Evolutionary conservation across 2,797 vertebrate species (phyloP).

Genomic region (Notamacropus eugenii): DNA sequence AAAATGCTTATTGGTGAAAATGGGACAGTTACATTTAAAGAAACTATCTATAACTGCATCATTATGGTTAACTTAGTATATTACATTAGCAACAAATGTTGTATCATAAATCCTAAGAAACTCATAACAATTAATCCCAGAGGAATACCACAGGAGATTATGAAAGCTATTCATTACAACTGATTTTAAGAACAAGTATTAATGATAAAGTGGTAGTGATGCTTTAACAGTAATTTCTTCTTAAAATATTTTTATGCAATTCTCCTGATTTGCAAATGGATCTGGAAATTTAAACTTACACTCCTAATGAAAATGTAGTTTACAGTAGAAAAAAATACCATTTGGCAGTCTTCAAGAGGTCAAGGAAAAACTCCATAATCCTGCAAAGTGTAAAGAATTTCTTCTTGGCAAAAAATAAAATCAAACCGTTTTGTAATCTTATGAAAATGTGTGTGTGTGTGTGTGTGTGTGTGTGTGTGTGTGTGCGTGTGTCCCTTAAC

Average conservation of each 20-base stretch:
- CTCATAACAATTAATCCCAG: neutral
- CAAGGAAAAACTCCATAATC: conserved; percentile 54
- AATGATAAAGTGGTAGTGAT: neutral
- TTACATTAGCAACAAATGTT: neutral
- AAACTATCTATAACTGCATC: neutral
- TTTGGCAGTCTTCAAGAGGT: conserved; percentile 41
- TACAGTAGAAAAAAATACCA: conserved; percentile 11
- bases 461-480: no score
- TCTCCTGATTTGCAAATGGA: conserved; percentile 61
- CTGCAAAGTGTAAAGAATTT: conserved; percentile 9
- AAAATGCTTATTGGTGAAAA: conserved; percentile 10
- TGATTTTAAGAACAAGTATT: neutral
- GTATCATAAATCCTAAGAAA: conserved; percentile 7
- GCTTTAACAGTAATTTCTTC: conserved; percentile 30
- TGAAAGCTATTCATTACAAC: neutral
- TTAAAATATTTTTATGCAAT: conserved; percentile 32
- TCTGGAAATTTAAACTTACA: conserved; percentile 19
- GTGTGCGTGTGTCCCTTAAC: neutral
- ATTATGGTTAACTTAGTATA: neutral
- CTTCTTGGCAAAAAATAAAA: neutral
- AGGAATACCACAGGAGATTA: neutral
- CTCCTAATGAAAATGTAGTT: neutral
- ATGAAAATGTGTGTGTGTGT: neutral
- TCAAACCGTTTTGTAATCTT: neutral
- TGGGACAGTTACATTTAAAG: neutral